Base-by-base conservation (phyloP, 2,888 invertebrate genomes). In the Autographa pulchrina region DNA sequence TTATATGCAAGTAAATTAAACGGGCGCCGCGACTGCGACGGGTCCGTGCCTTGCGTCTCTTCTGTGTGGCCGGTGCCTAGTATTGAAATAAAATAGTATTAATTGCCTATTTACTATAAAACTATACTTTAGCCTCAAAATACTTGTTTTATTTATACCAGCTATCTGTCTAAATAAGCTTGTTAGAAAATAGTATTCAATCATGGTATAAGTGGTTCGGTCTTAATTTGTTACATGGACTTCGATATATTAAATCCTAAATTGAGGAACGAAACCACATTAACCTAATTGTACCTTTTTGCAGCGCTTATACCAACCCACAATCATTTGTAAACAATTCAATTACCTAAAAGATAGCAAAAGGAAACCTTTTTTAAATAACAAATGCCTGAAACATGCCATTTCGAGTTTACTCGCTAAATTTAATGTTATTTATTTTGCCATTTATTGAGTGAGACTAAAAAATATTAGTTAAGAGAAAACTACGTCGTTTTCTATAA, bases 251-350 rank as follows among this genome's bases (percentile, higher is more conserved):
- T n/a, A 7, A n/a, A n/a, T 48, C n/a, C 48, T n/a, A n/a, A 48
- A n/a, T 48, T n/a, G 16, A 7, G 48, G 6, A 0, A n/a, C 48
- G n/a, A 48, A 48, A n/a, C 48, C 48, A 48, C 48, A 48, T 48
- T 48, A 48, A n/a, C 48, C 6, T 48, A 48, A 48, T 48, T 48
- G n/a, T 7, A 16, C n/a, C n/a, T 48, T 48, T 48, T 48, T 48
- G 48, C n/a, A 48, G 16, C n/a, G 48, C n/a, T 48, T 43, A 16
- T 48, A 48, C 48, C 5, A 7, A 6, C 48, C 48, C 6, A 48
- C n/a, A n/a, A n/a, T n/a, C n/a, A 48, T n/a, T 48, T 48, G 48
- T 48, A 48, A 48, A 48, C 48, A 48, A 48, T 48, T 48, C 48
- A 48, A 48, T 48, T 48, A 48, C 48, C n/a, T n/a, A 6, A 38